Conservation (phyloP, 1,140 invertebrate species). For the Procambarus virginalis region DNA sequence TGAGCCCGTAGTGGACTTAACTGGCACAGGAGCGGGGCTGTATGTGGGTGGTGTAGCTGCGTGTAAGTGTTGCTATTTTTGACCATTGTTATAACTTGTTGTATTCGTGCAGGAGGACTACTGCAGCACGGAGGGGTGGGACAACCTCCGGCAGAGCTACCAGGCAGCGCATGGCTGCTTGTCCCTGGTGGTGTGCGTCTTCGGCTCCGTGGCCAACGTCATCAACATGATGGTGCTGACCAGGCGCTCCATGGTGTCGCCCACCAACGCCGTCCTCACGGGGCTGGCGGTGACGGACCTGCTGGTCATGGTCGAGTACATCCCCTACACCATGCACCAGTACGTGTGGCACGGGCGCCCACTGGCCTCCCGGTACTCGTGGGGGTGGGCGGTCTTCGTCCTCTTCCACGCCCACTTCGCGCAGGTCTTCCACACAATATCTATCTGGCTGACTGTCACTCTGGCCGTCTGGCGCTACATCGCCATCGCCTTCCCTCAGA, state of each 20-base stretch:
- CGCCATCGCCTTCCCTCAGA: slow-evolving; percentile 67
- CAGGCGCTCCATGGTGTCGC: slow-evolving; percentile 89
- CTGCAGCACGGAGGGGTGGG: slow-evolving; percentile 64
- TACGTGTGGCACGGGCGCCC: slow-evolving; percentile 78
- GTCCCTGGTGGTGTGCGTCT: slow-evolving; percentile 87
- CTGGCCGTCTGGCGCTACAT: slow-evolving; percentile 95
- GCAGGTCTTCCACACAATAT: slow-evolving; percentile 90
- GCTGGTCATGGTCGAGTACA: slow-evolving; percentile 94
- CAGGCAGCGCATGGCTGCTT: slow-evolving; percentile 82
- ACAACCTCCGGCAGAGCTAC: slow-evolving; percentile 69
- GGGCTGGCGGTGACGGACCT: slow-evolving; percentile 94
- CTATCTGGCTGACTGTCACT: slow-evolving; percentile 92
- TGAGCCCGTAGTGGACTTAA: no score
- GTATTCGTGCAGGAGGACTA: slow-evolving; percentile 23
- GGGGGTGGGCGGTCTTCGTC: slow-evolving; percentile 86
- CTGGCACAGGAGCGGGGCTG: no score
- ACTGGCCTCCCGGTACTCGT: slow-evolving; percentile 79
- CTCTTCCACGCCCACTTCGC: slow-evolving; percentile 88
- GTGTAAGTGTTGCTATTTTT: not conserved
- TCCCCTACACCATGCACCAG: slow-evolving; percentile 89
- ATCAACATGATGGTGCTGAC: slow-evolving; percentile 96
- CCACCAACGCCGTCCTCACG: slow-evolving; percentile 92
- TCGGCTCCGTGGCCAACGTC: slow-evolving; percentile 93
- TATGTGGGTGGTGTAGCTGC: not conserved
- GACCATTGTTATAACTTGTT: not conserved